Evolutionary conservation across 2,113 vertebrate species (phyloP).

Genomic region (Chaenocephalus aceratus): DNA sequence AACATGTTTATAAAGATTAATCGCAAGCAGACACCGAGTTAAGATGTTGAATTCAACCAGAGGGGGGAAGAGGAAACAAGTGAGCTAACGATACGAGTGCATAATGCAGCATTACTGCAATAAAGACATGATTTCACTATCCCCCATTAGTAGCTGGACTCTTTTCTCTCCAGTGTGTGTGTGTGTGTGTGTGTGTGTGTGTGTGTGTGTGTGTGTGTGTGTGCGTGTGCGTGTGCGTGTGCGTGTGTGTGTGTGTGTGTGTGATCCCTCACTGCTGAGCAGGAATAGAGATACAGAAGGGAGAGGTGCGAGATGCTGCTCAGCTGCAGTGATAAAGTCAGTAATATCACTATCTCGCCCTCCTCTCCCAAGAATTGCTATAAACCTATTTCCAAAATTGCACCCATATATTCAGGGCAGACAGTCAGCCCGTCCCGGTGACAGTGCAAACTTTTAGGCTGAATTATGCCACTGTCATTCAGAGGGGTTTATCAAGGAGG

Average conservation of each 20-base stretch:
- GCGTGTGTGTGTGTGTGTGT: conserved; percentile 42
- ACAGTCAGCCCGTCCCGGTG: conserved; percentile 84
- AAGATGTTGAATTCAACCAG: no score
- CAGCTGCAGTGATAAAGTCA: conserved; percentile 85
- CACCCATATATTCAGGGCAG: conserved; percentile 83
- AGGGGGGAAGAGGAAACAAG: conserved; percentile 4
- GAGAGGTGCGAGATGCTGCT: conserved; percentile 73
- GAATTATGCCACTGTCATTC: conserved; percentile 84
- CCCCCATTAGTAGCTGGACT: conserved; percentile 34
- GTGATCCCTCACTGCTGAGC: conserved; percentile 53
- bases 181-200: conserved; percentile 31
- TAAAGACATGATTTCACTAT: conserved; percentile 44
- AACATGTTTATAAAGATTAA: neutral
- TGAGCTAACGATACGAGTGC: conserved; percentile 46
- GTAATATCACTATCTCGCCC: conserved; percentile 86
- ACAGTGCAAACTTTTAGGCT: conserved; percentile 85
- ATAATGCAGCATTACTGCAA: conserved; percentile 50
- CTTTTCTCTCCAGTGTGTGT: conserved; percentile 46
- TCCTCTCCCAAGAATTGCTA: conserved; percentile 86
- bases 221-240: neutral
- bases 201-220: conserved; percentile 15
- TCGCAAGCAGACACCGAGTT: conserved; percentile 1
- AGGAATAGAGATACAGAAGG: conserved; percentile 72
- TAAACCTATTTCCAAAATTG: conserved; percentile 88
- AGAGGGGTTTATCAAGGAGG: conserved; percentile 81